Percentiles rank a stretch among this genome's conserved stretches.
Conservation (phyloP, 2,888 invertebrate species). For the Acronicta alni region DNA sequence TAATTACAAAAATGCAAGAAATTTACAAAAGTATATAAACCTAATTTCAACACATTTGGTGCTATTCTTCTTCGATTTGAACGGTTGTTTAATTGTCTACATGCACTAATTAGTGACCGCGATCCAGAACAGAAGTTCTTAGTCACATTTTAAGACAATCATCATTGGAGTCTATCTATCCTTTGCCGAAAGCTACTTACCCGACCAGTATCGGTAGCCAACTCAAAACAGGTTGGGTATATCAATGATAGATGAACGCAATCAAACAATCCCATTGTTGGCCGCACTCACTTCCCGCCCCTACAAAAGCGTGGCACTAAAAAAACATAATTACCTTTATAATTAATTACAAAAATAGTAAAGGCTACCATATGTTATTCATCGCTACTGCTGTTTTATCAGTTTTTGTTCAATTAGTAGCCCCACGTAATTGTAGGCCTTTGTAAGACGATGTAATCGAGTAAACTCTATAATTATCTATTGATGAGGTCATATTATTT, state of each 20-base stretch:
- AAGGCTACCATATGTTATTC: constrained; percentile 83
- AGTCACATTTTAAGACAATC: constrained; percentile 3
- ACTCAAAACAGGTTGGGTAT: constrained; percentile 52
- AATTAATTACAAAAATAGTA: constrained; percentile 83
- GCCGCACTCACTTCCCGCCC: constrained; percentile 74
- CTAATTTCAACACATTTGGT: too few species aligned
- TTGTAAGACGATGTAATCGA: constrained; percentile 68
- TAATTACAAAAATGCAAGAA: too few species aligned
- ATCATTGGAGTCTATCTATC: not conserved
- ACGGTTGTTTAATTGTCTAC: too few species aligned
- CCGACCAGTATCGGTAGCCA: constrained; percentile 36
- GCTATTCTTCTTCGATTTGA: too few species aligned
- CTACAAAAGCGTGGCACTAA: constrained; percentile 73
- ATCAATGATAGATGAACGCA: constrained; percentile 75
- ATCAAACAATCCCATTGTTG: constrained; percentile 80
- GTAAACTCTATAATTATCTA: constrained; percentile 66
- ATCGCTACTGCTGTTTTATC: constrained; percentile 80
- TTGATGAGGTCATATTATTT: constrained; percentile 59
- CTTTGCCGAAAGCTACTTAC: not conserved
- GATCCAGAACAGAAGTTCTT: not conserved
- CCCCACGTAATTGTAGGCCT: constrained; percentile 70
- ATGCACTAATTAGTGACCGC: too few species aligned
- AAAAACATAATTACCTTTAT: constrained; percentile 80
- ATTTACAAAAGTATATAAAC: too few species aligned
- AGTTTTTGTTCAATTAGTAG: constrained; percentile 81